phyloP scores from a whole-genome alignment of 2,797 vertebrate genomes.

The Meriones psammophilus region DNA sequence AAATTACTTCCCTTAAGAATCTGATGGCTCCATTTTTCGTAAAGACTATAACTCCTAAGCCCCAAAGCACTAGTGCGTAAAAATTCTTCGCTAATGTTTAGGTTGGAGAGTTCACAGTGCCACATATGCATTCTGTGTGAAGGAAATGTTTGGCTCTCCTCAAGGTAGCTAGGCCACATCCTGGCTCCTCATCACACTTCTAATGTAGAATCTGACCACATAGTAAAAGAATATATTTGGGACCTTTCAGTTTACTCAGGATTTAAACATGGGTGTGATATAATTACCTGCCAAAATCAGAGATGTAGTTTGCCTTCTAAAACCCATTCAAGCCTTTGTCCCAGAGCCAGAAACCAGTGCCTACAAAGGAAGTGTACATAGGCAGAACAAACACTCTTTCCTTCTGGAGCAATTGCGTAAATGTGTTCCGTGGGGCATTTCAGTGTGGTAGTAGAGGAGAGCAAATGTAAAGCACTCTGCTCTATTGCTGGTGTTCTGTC shows the following conservation, averaged over 20 bases:
- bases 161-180: not conserved
- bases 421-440: not conserved
- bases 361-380: slow-evolving; percentile 45
- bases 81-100: not conserved
- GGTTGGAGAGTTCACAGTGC: not conserved
- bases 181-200: slow-evolving; percentile 23
- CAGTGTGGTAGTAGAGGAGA: not conserved
- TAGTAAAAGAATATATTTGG: slow-evolving; percentile 39
- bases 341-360: slow-evolving; percentile 5
- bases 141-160: not conserved
- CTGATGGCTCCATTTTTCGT: not conserved
- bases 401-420: not conserved
- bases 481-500: not conserved
- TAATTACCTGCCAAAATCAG: not conserved
- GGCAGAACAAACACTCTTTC: not conserved
- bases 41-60: not conserved
- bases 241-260: slow-evolving; percentile 46
- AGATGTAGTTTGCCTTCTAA: slow-evolving; percentile 54
- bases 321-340: slow-evolving; percentile 41
- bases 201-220: slow-evolving; percentile 39
- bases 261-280: slow-evolving; percentile 49
- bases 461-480: not conserved
- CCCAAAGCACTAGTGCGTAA: not conserved
- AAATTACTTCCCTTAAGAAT: not conserved
- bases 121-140: not conserved